Conservation (phyloP, 2,888 invertebrate species). For the Panzeria rudis region DNA sequence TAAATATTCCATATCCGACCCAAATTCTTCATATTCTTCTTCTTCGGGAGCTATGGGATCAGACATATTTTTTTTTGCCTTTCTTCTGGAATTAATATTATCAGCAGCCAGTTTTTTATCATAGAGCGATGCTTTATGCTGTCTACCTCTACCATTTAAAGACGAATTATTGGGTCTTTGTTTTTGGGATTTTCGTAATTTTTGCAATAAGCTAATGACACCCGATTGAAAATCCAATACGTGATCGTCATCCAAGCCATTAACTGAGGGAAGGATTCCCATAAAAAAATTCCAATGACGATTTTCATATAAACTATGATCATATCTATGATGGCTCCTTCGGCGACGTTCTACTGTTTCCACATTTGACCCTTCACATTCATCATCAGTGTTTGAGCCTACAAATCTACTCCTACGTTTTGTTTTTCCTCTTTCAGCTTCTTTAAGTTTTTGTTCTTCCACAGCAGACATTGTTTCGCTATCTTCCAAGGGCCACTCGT, state of each 20-base stretch:
- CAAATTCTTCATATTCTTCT: too few relatives aligned
- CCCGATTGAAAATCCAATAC: slow-evolving; percentile 57
- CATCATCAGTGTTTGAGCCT: not conserved
- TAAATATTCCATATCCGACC: slow-evolving; percentile 16
- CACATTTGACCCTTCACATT: not conserved
- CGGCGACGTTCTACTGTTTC: not conserved
- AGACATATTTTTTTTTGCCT: not conserved
- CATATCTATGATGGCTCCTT: too few relatives aligned
- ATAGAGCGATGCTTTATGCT: slow-evolving; percentile 1
- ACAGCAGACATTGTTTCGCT: not conserved
- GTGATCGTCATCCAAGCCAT: slow-evolving; percentile 57
- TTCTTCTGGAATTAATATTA: not conserved
- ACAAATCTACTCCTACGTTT: slow-evolving; percentile 29
- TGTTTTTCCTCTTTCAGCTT: not conserved
- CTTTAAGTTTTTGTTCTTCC: not conserved
- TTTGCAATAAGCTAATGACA: slow-evolving; percentile 48
- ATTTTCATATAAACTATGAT: slow-evolving; percentile 32
- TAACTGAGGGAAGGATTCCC: slow-evolving; percentile 51
- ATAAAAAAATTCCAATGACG: slow-evolving; percentile 64
- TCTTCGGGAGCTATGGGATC: slow-evolving; percentile 52
- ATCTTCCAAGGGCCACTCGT: slow-evolving; percentile 46
- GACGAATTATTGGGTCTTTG: not conserved
- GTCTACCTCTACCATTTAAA: not conserved
- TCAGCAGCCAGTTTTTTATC: not conserved
- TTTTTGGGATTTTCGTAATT: slow-evolving; percentile 55